Evolutionary conservation across 2,113 vertebrate species (phyloP).

Genomic region (Pteropus alecto): DNA sequence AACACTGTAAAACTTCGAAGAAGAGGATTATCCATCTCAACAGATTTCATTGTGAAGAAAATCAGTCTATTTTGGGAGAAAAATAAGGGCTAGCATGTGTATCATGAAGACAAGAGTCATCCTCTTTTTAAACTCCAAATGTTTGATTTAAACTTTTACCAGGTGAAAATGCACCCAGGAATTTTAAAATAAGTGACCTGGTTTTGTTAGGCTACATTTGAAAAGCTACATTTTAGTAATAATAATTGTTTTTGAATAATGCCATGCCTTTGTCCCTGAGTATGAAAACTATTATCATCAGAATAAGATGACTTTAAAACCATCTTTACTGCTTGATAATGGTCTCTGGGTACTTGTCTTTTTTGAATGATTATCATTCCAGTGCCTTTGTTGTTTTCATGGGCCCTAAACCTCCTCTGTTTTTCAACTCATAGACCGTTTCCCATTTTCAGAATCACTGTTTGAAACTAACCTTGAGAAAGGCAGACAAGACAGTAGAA

Average conservation of each 20-base stretch:
- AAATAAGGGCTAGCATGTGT: neutral
- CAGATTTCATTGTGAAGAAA: neutral
- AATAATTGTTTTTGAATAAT: neutral
- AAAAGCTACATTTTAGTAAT: neutral
- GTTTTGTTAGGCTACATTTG: neutral
- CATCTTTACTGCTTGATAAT: neutral
- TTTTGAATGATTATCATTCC: neutral
- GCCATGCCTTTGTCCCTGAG: neutral
- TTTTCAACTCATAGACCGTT: neutral
- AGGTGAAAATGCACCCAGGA: neutral
- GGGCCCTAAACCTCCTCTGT: neutral
- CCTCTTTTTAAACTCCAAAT: neutral
- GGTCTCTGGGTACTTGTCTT: neutral
- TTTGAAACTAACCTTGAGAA: conserved; percentile 29
- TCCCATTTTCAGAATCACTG: neutral
- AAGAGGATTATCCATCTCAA: neutral
- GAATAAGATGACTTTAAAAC: neutral
- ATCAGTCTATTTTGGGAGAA: neutral
- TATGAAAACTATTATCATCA: neutral
- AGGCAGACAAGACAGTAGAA: neutral
- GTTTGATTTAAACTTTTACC: neutral
- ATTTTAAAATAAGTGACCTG: neutral
- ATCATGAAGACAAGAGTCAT: neutral
- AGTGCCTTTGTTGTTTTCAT: neutral
- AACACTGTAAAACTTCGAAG: neutral